Evolutionary conservation across 2,888 invertebrate genomes (phyloP), one percentile per base, ranked within the genome.

Genomic region (Rhagonycha lutea): DNA sequence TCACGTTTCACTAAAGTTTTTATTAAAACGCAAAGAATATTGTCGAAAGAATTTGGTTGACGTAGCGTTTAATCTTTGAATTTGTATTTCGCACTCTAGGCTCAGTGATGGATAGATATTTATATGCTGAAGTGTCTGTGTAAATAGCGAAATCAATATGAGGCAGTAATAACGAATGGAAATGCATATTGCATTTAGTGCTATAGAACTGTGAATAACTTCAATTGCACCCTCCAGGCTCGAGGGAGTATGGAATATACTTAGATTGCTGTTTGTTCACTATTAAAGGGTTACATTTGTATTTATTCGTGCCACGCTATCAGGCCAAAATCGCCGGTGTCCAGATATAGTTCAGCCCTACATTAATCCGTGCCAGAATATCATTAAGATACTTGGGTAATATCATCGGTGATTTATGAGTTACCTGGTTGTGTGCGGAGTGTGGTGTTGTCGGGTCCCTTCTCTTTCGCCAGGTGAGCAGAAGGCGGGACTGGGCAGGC

Each of bases 391-490:
- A 81, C 76, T 81, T 79, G 75, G 79, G 79, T 81, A 85, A 84
- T 85, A 86, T 86, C 84, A 80, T 82, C 82, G 79, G 84, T 86
- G 87, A 86, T 86, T 86, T 87, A 87, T 87, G 86, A 86, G 86
- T 86, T 83, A 83, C 81, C 79, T 80, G 80, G 81, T 80, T 77
- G 81, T 73, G 75, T 75, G 79, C 77, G 79, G 78, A 80, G 81
- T 80, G 79, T 82, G 83, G 87, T 89, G 86, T 89, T 91, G 90
- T 85, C 79, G 81, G 63, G 82, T 82, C 83, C 85, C 84, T 82
- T 83, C 86, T 85, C 85, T 82, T 83, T 83, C 83, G 82, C 80
- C 86, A 86, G 86, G 86, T 87, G 86, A 86, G 80, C 79, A 83
- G 85, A 84, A 85, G 87, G 87, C 86, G 87, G 87, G 83, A 83